Evolutionary conservation across 1,140 invertebrate genomes (phyloP), one percentile per base, ranked within the genome.

Genomic region (Drosophila busckii): DNA sequence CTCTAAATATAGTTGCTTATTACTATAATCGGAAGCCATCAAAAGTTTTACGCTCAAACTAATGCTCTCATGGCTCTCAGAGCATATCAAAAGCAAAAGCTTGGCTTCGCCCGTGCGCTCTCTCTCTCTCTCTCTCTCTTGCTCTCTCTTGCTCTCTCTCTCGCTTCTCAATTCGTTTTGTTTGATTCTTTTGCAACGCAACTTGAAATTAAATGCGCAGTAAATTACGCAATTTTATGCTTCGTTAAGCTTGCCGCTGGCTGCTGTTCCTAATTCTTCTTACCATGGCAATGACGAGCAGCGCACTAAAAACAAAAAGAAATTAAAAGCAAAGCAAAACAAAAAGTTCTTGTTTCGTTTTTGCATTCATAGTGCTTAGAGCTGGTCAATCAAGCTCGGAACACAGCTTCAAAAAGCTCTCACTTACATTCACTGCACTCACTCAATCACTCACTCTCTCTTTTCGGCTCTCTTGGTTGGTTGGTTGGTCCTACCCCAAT

Each of bases 141-240:
- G 29, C 34, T 29, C 35, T 29, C 9, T 42, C 44, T 23, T 29
- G n/a, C 20, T 17, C 19, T 46, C 12, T 32, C 44, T 13, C 23
- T 42, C 13, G 9, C n/a, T 62, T 69, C 16, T 62, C 50, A 17
- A 19, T 35, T 62, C 25, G 52, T 38, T 50, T 34, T 41, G 29
- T 64, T 76, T 70, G 16, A 53, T 78, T 76, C 70, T 70, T 71
- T 26, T 58, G 54, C 70, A 78, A 68, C 71, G 31, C 62, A 71
- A 80, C 56, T 71, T 50, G 58, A 73, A 80, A 78, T 71, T 80
- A 71, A 78, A 78, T 80, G 71, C 71, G 73, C 71, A 80, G 71
- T 80, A 80, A 78, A 78, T 78, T 80, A 80, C 71, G 63, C 73
- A 78, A 80, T 78, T 78, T 78, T 68, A 80, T 80, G 71, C 73